Percentiles rank a stretch among this genome's conserved stretches.
These are phyloP conservation scores for Aphyosemion australe DNA, from an alignment of 2,113 vertebrate genomes.

Conservation along the genomic window DNA sequence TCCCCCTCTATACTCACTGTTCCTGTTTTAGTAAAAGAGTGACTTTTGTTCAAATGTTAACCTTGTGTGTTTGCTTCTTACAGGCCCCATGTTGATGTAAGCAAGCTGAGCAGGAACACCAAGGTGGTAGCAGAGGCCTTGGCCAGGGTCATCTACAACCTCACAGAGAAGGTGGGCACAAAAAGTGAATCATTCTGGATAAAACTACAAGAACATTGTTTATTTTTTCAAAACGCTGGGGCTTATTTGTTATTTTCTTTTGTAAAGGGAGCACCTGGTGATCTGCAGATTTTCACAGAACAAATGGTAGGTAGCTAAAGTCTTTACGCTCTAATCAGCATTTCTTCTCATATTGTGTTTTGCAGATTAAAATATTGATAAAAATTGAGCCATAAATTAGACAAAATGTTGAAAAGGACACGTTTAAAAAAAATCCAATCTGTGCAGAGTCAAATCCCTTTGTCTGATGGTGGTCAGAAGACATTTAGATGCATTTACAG, in stretches of 20 bases:
- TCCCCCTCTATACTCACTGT: no score
- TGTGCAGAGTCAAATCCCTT: no score
- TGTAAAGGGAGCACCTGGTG: conserved; percentile 87
- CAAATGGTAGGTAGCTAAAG: conserved; percentile 87
- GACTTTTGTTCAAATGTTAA: no score
- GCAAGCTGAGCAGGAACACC: conserved; percentile 90
- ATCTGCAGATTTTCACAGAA: conserved; percentile 94
- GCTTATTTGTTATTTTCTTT: conserved; percentile 4
- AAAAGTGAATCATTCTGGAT: no score
- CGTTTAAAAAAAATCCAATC: no score
- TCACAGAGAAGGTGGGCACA: conserved; percentile 89
- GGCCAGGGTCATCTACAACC: conserved; percentile 95
- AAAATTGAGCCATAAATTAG: background rate
- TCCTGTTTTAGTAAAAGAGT: no score
- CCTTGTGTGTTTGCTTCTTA: conserved; percentile 11
- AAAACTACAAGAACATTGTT: background rate
- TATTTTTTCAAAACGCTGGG: background rate
- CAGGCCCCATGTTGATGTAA: conserved; percentile 90
- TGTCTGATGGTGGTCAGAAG: no score
- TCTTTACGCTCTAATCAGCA: background rate
- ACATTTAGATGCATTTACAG: no score
- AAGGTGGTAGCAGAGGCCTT: conserved; percentile 92
- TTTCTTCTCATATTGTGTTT: background rate
- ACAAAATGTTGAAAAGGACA: no score
- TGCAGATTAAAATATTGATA: no score